These are phyloP conservation scores for Pogonocichla stellata DNA, from an alignment of 2,113 vertebrate genomes.

Conservation along the genomic window DNA sequence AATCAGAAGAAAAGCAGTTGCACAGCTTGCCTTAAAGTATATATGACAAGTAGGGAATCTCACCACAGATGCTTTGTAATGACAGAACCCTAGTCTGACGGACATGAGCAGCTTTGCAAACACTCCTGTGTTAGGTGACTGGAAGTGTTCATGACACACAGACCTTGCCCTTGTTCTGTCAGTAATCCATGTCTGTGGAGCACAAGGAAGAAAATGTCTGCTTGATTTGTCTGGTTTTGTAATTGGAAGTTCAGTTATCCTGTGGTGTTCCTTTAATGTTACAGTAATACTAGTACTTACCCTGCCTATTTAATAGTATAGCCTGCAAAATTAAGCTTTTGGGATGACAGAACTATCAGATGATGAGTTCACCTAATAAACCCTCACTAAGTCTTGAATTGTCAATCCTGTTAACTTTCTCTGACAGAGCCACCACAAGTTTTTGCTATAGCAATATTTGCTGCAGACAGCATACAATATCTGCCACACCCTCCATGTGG, in stretches of 20 bases:
- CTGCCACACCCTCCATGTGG: background rate
- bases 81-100: background rate
- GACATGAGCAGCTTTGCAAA: background rate
- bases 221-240: background rate
- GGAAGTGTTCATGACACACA: background rate
- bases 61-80: background rate
- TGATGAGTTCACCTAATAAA: background rate
- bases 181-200: background rate
- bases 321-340: background rate
- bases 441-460: background rate
- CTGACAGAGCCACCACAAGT: background rate
- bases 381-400: background rate
- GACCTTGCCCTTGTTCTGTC: background rate
- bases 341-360: background rate
- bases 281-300: background rate
- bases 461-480: background rate
- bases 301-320: background rate
- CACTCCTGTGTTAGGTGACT: background rate
- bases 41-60: background rate
- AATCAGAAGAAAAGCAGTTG: background rate
- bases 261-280: background rate
- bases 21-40: background rate
- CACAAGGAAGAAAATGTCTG: background rate
- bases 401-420: background rate
- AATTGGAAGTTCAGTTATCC: background rate